Base-by-base conservation (phyloP, 1,140 invertebrate species). In the Copidosoma floridanum region DNA sequence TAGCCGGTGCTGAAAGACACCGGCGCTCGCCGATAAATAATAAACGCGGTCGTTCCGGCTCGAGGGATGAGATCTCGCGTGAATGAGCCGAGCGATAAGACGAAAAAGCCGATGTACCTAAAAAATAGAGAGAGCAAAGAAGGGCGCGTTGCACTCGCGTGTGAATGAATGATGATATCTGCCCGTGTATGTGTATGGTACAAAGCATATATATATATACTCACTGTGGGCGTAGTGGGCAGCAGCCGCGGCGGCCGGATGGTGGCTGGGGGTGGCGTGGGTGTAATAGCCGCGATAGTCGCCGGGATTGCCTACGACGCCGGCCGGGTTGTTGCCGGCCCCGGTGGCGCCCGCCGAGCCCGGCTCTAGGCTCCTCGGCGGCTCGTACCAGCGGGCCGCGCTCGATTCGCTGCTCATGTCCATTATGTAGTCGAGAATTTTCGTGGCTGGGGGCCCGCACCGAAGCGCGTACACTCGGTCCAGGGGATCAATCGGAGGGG, bases 351-450 rank as follows among this genome's bases (percentile, higher is more conserved):
- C 24, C 54, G 32, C 44, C 40, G 16, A 32, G 44, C 44, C 55
- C 64, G 77, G 73, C 47, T 80, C 79, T 63, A 81, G 67, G 55
- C 68, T 74, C 60, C 79, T 75, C 46, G 78, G 77, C 43, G 76
- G 76, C 66, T 80, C 79, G 68, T 81, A 81, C 79, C 79, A 81
- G 63, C 77, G 73, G 55, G 77, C 73, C 67, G 79, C 70, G 63
- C 75, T 81, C 64, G 77, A 80, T 70, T 79, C 78, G 72, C 79
- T 81, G 71, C 77, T 80, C 79, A 80, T 81, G 71, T 81, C 79
- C 79, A 81, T 79, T 68, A 77, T 76, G 67, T 65, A 76, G 70
- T 69, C 69, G 65, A 67, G 67, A 72, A 72, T 73, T 67, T 71
- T 71, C 66, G 53, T 56, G 53, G 50, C 53, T 70, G 64, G 43